A percentile compares a stretch with the other conserved stretches of the same genome.
phyloP scores from a whole-genome alignment of 2,797 vertebrate species.

The Crypturellus tataupa region DNA sequence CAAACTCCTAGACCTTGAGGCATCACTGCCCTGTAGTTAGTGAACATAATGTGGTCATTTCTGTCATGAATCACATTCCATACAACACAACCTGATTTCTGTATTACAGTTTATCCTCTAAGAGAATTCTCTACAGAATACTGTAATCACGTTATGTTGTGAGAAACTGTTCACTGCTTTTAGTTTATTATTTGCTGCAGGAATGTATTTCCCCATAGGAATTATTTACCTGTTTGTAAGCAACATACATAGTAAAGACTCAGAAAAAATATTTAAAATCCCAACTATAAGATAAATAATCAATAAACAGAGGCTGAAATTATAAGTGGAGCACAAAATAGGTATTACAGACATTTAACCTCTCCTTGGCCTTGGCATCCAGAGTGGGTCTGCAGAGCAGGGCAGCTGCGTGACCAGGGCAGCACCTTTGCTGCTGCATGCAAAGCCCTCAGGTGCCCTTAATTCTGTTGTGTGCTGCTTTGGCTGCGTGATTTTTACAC shows the following conservation, averaged over 20 bases:
- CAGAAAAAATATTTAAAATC: background rate
- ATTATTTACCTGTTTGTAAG: background rate
- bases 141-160: too few species aligned
- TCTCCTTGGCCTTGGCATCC: background rate
- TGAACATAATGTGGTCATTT: background rate
- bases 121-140: too few species aligned
- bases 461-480: background rate
- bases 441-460: accelerated
- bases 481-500: background rate
- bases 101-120: background rate
- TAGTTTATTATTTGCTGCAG: background rate
- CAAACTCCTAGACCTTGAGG: slow-evolving; percentile 25
- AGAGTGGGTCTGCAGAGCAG: background rate
- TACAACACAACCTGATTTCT: background rate
- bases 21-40: slow-evolving; percentile 31
- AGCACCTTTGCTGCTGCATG: accelerated
- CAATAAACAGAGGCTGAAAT: background rate
- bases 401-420: accelerated
- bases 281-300: background rate
- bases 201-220: background rate
- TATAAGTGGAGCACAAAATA: background rate
- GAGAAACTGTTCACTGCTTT: background rate
- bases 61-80: background rate
- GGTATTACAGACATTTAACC: background rate
- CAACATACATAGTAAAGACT: background rate